A percentile compares a stretch with the other conserved stretches of the same genome.
phyloP scores from a whole-genome alignment of 2,113 vertebrate species.

The Cyprinodon tularosa region DNA sequence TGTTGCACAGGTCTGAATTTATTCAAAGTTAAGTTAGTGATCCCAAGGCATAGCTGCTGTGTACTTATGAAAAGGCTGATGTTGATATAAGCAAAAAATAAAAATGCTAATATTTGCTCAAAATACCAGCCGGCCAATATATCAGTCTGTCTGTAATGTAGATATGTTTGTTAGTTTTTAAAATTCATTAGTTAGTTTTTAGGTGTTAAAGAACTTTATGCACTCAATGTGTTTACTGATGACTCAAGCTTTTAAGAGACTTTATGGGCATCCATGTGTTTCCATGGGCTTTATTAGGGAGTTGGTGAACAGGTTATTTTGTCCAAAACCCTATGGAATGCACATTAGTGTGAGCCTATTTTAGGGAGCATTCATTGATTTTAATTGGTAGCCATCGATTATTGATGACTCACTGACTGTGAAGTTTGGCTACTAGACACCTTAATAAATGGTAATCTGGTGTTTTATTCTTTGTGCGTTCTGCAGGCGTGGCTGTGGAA shows the following conservation, averaged over 20 bases:
- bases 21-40: too few species aligned
- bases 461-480: slow-evolving; percentile 48
- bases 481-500: slow-evolving; percentile 80
- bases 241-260: background rate
- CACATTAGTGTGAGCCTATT: background rate
- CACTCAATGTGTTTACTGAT: background rate
- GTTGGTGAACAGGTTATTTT: background rate
- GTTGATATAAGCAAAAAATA: too few species aligned
- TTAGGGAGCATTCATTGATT: slow-evolving; percentile 40
- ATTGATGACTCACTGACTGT: slow-evolving; percentile 68
- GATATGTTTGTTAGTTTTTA: too few species aligned
- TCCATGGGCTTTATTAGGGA: background rate
- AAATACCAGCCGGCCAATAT: too few species aligned
- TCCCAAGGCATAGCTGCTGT: too few species aligned
- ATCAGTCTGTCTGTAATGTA: too few species aligned
- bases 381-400: slow-evolving; percentile 38
- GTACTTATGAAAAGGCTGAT: too few species aligned
- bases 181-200: too few species aligned
- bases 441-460: slow-evolving; percentile 65
- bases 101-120: too few species aligned
- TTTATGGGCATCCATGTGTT: background rate
- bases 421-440: slow-evolving; percentile 46
- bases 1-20: too few species aligned
- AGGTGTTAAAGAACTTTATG: background rate
- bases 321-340: background rate